Evolutionary conservation across 1,140 invertebrate species (phyloP).

Genomic region (Drosophila neocordata): DNA sequence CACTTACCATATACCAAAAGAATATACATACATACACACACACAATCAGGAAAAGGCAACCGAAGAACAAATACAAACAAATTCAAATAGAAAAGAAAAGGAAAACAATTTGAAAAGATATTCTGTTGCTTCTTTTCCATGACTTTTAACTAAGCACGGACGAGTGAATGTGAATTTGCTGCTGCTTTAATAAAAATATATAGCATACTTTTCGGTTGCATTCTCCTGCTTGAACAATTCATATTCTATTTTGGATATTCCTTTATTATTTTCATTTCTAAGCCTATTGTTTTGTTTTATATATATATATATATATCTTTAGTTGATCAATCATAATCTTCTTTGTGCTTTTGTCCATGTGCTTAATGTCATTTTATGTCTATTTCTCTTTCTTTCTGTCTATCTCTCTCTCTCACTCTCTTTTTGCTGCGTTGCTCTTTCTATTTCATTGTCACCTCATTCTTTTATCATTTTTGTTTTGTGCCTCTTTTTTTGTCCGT

Average conservation of each 20-base stretch:
- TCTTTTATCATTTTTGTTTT: constrained; percentile 23
- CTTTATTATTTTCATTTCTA: constrained; percentile 23
- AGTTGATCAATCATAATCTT: constrained; percentile 14
- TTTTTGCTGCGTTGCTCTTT: constrained; percentile 8
- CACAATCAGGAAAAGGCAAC: not conserved
- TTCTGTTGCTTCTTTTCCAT: not conserved
- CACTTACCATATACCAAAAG: no score
- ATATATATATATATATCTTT: constrained; percentile 23
- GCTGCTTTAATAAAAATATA: not conserved
- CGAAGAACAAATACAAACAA: not conserved
- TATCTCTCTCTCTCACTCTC: constrained; percentile 30
- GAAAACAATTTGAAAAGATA: not conserved
- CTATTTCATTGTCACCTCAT: no score
- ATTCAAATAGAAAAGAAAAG: not conserved
- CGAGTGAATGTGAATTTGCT: not conserved
- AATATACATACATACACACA: no score
- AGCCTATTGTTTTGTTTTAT: constrained; percentile 10
- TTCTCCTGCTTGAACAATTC: not conserved
- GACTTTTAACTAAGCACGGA: no score
- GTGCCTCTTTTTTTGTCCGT: constrained; percentile 34
- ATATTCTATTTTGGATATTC: not conserved
- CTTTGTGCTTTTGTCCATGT: constrained; percentile 47
- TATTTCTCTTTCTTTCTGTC: constrained; percentile 57
- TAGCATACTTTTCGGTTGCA: constrained; percentile 14
- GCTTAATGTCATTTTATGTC: constrained; percentile 64